Percentiles rank a stretch among this genome's conserved stretches.
Evolutionary conservation across 37 sponge, comb jelly and placozoan species (phyloP).

Genomic region (Chondrilla cf. caribensis): DNA sequence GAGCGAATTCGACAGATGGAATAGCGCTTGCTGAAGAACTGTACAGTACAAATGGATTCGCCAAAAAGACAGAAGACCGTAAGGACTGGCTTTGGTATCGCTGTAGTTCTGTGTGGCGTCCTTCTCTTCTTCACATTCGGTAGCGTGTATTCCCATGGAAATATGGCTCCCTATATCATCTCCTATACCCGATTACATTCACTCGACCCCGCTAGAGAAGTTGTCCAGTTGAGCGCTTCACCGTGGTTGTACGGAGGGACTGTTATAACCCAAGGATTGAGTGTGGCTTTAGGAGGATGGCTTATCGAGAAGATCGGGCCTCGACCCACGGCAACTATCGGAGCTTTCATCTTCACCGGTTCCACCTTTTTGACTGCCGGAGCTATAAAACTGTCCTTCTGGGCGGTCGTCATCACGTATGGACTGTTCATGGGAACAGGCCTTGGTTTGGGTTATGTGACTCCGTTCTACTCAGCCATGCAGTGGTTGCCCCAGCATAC

Average conservation of each 20-base stretch:
- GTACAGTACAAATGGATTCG: no score
- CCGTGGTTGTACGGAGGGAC: slow-evolving; percentile 32
- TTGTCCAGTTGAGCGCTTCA: neutral
- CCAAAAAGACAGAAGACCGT: no score
- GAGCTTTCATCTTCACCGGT: neutral
- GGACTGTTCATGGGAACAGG: slow-evolving; percentile 24
- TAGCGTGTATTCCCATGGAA: slow-evolving; percentile 36
- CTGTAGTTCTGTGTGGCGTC: slow-evolving; percentile 26
- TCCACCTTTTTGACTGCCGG: neutral
- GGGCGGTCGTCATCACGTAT: slow-evolving; percentile 25
- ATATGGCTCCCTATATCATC: slow-evolving; percentile 37
- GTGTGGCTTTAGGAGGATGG: slow-evolving; percentile 39
- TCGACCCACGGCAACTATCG: slow-evolving; percentile 27
- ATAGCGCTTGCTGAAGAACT: no score
- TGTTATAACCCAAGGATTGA: slow-evolving; percentile 26
- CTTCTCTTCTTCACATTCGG: slow-evolving; percentile 34
- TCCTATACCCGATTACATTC: slow-evolving; percentile 27
- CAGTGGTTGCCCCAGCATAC: slow-evolving; percentile 39
- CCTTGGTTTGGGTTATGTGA: slow-evolving; percentile 26
- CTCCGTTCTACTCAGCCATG: slow-evolving; percentile 23
- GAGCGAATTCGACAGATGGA: no score
- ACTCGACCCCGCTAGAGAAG: neutral
- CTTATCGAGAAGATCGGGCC: slow-evolving; percentile 28
- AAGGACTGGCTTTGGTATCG: neutral
- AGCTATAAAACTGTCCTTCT: slow-evolving; percentile 22